Conservation (phyloP, 2,113 vertebrate genomes). For the Centropus unirufus region DNA sequence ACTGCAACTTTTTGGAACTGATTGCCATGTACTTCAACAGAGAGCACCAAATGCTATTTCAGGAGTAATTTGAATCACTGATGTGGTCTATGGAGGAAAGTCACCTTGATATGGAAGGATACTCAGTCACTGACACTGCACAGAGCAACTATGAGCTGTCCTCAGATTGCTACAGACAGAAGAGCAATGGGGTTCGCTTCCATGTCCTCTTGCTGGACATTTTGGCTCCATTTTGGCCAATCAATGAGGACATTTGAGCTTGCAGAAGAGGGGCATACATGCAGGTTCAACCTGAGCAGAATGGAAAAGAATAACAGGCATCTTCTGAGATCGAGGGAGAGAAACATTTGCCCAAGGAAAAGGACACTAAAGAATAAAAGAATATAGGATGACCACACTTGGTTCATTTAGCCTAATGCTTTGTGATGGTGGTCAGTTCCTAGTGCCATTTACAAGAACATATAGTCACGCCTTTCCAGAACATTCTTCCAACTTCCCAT, state of each 20-base stretch:
- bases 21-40: neutral
- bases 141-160: neutral
- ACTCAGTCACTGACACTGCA: neutral
- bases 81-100: neutral
- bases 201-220: neutral
- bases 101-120: neutral
- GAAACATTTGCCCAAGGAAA: neutral
- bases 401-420: neutral
- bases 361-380: neutral
- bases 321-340: neutral
- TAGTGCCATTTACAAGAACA: neutral
- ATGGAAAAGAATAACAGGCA: neutral
- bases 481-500: neutral
- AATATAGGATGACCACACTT: neutral
- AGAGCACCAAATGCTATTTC: slow-evolving; percentile 4
- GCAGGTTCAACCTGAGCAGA: neutral
- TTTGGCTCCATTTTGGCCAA: neutral
- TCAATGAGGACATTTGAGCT: neutral
- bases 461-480: neutral
- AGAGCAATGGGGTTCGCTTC: neutral
- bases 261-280: accelerated
- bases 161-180: neutral
- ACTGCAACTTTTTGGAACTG: neutral
- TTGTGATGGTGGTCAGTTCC: neutral
- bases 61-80: neutral